Base-by-base conservation (phyloP, 2,888 invertebrate species). In the Drosophila birchii region DNA sequence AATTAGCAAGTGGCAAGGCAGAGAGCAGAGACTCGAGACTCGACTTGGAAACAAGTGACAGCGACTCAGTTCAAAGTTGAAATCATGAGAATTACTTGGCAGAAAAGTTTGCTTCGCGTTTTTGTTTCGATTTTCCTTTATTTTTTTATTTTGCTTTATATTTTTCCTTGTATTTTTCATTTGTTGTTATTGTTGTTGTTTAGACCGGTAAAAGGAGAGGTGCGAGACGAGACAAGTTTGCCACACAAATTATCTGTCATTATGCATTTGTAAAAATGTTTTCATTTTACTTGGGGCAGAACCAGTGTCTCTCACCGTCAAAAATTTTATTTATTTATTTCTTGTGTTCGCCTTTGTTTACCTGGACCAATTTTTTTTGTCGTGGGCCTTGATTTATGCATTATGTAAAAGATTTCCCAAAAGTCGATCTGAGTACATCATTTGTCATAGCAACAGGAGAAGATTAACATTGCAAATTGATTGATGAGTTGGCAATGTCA, bases 41-140 rank as follows among this genome's bases (percentile, higher is more conserved):
- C 38, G 60, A 62, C 58, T 45, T 41, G 61, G 56, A 45, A 45
- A 36, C 45, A 49, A 55, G 54, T 63, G 76, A 67, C 57, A 74
- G 61, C 47, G 45, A 55, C 49, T 51, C 59, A 55, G 72, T 74
- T 79, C 73, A 76, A 75, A 81, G 78, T 79, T 73, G 66, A 81
- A 78, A 81, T 81, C 77, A 81, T 78, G 78, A 81, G 77, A 80
- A 80, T 81, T 80, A 81, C 80, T 80, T 80, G 69, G 70, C 26
- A 38, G 45, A 57, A 80, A 79, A 78, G 67, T 73, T 77, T 77
- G 26, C 26, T 39, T 38, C n/a, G 29, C 51, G 55, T 51, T 68
- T 73, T 41, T 58, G 55, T 43, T 54, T 39, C 55, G 14, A 12
- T 55, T 62, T 34, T 41, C n/a, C 20, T 16, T 51, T 36, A 55